Evolutionary conservation across 2,888 invertebrate genomes (phyloP), one percentile per base, ranked within the genome.

Genomic region (Melolontha melolontha): DNA sequence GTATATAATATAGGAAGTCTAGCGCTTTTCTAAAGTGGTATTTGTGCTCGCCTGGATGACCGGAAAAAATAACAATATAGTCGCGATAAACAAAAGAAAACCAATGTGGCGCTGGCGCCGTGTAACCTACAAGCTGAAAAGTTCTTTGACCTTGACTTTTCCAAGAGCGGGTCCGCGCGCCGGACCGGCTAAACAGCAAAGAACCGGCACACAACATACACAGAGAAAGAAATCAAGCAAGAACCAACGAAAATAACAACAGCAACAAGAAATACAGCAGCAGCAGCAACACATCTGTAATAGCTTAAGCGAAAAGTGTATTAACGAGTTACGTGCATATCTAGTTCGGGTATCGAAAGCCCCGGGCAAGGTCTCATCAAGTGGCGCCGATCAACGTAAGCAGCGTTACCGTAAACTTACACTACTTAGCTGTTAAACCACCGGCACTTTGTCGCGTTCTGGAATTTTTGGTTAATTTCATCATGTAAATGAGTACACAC

Each of bases 121-220:
- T 54, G 67, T 69, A 65, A 69, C 67, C 68, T 64, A 71, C 49
- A 66, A 54, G 69, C 49, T 29, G 55, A 62, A 64, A 57, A 68
- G 68, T 71, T 71, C 71, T 71, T 71, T 71, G 63, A 71, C 71
- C 71, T 71, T 71, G 69, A 69, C 65, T 69, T 71, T 71, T 55
- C 68, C 66, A 62, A 59, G 51, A 17, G 50, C 10, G 17, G 50
- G 22, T 22, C n/a, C 27, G 22, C 16, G 14, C 50, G 17, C 2
- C n/a, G 16, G 22, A 34, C 6, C 10, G 10, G 6, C 34, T 34
- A 10, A 34, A 34, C 34, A 1, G 8, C 34, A 6, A 34, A 34
- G 34, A 34, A 34, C 34, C 34, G 34, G 34, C 34, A 34, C 34
- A 34, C 34, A 34, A 10, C 34, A 34, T 34, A 34, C 10, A 34